phyloP scores from a whole-genome alignment of 2,888 invertebrate species.

The Crematogaster levior region DNA sequence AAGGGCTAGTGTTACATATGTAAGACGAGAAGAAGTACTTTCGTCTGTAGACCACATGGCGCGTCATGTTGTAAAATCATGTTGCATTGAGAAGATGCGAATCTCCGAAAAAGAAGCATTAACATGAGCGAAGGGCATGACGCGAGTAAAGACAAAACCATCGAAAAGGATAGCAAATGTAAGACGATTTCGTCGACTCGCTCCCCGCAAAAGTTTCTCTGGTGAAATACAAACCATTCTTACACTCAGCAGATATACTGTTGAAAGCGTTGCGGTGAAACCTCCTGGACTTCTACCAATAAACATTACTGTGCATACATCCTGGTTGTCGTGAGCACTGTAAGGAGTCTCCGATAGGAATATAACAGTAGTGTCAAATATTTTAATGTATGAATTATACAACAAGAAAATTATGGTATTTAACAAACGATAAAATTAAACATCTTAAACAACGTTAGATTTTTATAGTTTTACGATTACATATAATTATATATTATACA shows the following conservation, averaged over 20 bases:
- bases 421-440: background rate
- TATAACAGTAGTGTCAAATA: background rate
- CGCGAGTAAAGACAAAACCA: slow-evolving; percentile 61
- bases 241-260: slow-evolving; percentile 53
- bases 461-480: background rate
- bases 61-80: background rate
- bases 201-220: slow-evolving; percentile 76
- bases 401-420: background rate
- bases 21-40: background rate
- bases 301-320: slow-evolving; percentile 67
- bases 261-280: slow-evolving; percentile 79
- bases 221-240: slow-evolving; percentile 82
- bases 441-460: background rate
- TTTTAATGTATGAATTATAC: slow-evolving; percentile 22
- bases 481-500: background rate
- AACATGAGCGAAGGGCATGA: slow-evolving; percentile 10
- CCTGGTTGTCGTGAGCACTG: background rate
- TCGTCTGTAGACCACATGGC: slow-evolving; percentile 36
- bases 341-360: background rate
- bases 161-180: slow-evolving; percentile 68
- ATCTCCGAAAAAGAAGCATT: slow-evolving; percentile 30
- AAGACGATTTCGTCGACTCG: slow-evolving; percentile 64
- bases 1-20: background rate
- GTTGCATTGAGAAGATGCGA: background rate
- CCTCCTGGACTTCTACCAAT: slow-evolving; percentile 71